A percentile compares a stretch with the other conserved stretches of the same genome.
phyloP scores from a whole-genome alignment of 2,113 vertebrate genomes.

The Lutjanus erythropterus region DNA sequence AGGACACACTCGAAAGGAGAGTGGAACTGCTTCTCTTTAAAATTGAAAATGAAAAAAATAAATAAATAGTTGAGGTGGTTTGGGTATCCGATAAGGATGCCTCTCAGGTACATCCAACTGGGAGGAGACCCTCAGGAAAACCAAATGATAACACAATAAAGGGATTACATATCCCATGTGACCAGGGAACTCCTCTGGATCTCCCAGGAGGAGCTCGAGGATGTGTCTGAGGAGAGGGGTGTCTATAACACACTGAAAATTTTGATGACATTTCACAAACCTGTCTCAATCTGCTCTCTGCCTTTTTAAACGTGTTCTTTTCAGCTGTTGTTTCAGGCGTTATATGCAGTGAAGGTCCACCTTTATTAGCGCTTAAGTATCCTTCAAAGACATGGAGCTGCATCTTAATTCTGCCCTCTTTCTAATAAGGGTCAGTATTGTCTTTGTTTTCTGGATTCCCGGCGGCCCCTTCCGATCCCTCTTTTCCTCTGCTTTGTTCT shows the following conservation, averaged over 20 bases:
- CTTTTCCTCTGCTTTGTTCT: constrained; percentile 45
- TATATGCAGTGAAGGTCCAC: background rate
- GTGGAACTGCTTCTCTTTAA: background rate
- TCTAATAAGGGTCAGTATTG: constrained; percentile 47
- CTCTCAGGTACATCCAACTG: constrained; percentile 9
- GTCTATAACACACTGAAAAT: background rate
- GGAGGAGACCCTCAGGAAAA: constrained; percentile 29
- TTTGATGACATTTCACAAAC: background rate
- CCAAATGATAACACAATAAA: constrained; percentile 8
- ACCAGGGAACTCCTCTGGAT: background rate
- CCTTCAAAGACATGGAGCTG: constrained; percentile 23
- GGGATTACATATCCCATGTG: constrained; percentile 27
- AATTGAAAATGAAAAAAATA: too few species aligned
- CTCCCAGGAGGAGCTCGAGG: background rate
- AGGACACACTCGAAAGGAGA: background rate
- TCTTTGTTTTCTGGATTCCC: constrained; percentile 47
- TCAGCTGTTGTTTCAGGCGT: background rate
- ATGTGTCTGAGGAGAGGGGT: background rate
- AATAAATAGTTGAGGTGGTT: background rate
- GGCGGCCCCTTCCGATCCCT: constrained; percentile 11
- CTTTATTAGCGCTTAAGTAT: constrained; percentile 24
- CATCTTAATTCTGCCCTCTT: constrained; percentile 45
- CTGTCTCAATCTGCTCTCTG: constrained; percentile 2
- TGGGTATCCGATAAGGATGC: constrained; percentile 4
- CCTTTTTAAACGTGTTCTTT: constrained; percentile 10